These are phyloP conservation scores for Phrynocephalus vlangalii DNA, from an alignment of 2,797 vertebrate species.

Conservation along the genomic window DNA sequence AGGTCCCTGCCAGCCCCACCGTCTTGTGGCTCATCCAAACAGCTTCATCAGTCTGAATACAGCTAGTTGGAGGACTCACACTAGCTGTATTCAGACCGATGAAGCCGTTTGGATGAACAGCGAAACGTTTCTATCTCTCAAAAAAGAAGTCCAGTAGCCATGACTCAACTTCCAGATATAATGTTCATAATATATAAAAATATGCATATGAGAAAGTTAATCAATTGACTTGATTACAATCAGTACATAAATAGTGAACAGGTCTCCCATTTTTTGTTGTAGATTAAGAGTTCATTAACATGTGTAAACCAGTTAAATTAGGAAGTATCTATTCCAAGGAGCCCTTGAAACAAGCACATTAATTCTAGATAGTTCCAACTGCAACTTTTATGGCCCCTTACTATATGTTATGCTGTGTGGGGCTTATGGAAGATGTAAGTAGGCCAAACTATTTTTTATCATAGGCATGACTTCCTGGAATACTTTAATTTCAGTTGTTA, in stretches of 20 bases:
- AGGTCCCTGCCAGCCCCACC: neutral
- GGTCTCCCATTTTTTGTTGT: no score
- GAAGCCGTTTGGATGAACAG: no score
- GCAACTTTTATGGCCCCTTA: neutral
- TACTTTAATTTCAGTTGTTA: conserved; percentile 19
- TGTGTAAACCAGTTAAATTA: neutral
- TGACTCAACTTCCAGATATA: neutral
- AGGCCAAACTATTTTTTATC: neutral
- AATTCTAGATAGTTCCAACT: neutral
- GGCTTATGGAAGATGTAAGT: neutral
- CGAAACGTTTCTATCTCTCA: no score
- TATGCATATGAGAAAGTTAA: neutral
- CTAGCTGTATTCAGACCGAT: no score
- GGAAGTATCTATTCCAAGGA: neutral
- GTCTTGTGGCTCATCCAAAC: no score
- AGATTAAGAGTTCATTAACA: neutral
- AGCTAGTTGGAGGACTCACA: no score
- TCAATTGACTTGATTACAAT: neutral
- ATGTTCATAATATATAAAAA: no score
- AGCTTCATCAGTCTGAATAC: no score
- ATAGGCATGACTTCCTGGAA: conserved; percentile 7
- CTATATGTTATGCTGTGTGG: neutral
- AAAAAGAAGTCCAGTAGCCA: no score
- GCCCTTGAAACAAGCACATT: neutral
- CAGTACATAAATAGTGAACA: neutral